Base-by-base conservation (phyloP, 2,888 invertebrate species). In the Cryptocheilus praepositus region DNA sequence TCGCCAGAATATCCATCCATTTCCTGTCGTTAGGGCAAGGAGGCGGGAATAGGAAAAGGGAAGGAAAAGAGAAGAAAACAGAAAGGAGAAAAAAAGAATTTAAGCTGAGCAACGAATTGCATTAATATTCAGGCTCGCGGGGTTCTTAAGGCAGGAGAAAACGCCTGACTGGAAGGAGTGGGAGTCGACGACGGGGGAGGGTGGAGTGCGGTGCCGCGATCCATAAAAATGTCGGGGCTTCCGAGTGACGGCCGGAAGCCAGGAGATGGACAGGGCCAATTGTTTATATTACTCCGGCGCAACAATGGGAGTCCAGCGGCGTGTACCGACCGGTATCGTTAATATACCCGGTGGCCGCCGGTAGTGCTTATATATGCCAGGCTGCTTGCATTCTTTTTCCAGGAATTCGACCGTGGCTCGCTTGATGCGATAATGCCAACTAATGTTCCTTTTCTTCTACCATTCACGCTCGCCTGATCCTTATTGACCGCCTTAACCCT, bases 191-290 rank as follows among this genome's bases (percentile, higher is more conserved):
- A 58, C 66, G 61, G 70, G 28, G 25, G 54, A 54, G 60, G 19
- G 52, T 11, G 44, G 25, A 21, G 52, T 16, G 69, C 76, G 76
- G 84, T 75, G 82, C 85, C 82, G 71, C 86, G 87, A 86, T 87
- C 87, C 86, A 86, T 87, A 87, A 87, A 87, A 87, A 86, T 85
- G 86, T 85, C 87, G 85, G 81, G 82, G 77, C 81, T 83, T 81
- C 80, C 84, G 87, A 88, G 84, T 87, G 88, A 87, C 86, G 85
- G 87, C 84, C 86, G 88, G 88, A 88, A 87, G 79, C 84, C 75
- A 74, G 67, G 77, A 83, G 87, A 88, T 85, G 88, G 88, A 88
- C 88, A 87, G 86, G 88, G 86, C 86, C 87, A 87, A 87, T 88
- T 88, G 86, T 86, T 86, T 88, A 85, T 86, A 88, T 86, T 85